phyloP scores from a whole-genome alignment of 2,888 invertebrate species.

The Ennomos erosarius region DNA sequence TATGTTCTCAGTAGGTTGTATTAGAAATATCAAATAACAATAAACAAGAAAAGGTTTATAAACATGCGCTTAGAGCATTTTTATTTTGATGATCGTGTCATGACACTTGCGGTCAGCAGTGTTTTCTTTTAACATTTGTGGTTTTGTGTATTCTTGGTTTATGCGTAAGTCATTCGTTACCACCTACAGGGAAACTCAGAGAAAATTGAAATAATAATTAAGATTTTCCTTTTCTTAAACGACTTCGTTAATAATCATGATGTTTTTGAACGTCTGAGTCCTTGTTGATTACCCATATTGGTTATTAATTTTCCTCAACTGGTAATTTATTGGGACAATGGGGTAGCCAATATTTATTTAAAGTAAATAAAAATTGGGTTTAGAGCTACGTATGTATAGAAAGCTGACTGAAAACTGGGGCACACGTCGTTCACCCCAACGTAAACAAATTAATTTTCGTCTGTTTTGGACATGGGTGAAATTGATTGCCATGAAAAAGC shows the following conservation, averaged over 20 bases:
- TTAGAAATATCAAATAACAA: constrained; percentile 3
- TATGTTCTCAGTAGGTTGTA: constrained; percentile 12
- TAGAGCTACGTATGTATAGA: too few species aligned
- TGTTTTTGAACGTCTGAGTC: neutral
- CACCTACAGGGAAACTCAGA: neutral
- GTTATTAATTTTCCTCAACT: too few species aligned
- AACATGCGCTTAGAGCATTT: constrained; percentile 3
- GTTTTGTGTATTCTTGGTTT: neutral
- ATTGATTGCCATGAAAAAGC: constrained; percentile 21
- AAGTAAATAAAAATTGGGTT: too few species aligned
- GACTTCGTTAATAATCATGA: too few species aligned
- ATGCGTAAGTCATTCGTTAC: neutral
- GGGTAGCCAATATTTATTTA: neutral
- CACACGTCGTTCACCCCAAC: neutral
- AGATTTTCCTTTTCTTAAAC: too few species aligned
- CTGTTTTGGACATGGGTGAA: constrained; percentile 18
- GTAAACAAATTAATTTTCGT: constrained; percentile 10
- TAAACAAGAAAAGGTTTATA: neutral
- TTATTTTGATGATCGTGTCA: constrained; percentile 9
- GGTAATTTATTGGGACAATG: too few species aligned
- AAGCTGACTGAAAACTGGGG: neutral
- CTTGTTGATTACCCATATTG: neutral
- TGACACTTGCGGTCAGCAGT: constrained; percentile 2
- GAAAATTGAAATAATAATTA: neutral
- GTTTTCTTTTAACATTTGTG: constrained; percentile 9